phyloP scores from a whole-genome alignment of 2,797 vertebrate species.

The Masticophis lateralis region DNA sequence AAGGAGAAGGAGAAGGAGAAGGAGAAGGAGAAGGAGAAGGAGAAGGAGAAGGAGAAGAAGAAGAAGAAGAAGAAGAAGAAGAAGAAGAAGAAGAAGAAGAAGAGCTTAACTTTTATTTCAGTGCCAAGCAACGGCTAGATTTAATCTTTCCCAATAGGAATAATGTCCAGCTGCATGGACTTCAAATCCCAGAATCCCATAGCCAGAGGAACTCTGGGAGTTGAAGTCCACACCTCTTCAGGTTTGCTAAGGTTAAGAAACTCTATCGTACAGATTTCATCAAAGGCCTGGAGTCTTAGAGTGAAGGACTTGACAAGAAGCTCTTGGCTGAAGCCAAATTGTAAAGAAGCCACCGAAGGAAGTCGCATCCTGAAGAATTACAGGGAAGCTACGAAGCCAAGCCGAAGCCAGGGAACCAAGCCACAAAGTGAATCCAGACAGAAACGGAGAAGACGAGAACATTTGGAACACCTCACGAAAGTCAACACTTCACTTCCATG shows the following conservation, averaged over 20 bases:
- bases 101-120: too few relatives aligned
- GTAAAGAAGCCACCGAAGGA: neutral
- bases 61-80: too few relatives aligned
- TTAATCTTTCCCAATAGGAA: neutral
- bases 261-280: neutral
- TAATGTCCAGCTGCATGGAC: neutral
- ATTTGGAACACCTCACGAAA: too few relatives aligned
- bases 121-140: too few relatives aligned
- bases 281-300: neutral
- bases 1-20: too few relatives aligned
- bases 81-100: rapidly evolving
- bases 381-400: too few relatives aligned
- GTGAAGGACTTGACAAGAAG: neutral
- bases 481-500: too few relatives aligned
- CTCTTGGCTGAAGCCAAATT: too few relatives aligned
- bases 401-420: too few relatives aligned
- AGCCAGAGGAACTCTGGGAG: neutral
- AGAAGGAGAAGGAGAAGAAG: rapidly evolving
- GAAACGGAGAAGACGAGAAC: too few relatives aligned
- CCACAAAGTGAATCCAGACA: too few relatives aligned
- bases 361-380: too few relatives aligned
- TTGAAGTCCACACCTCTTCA: neutral
- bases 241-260: neutral
- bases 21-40: rapidly evolving
- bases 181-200: neutral